Conservation (phyloP, 2,113 vertebrate species). For the Myxocyprinus asiaticus region DNA sequence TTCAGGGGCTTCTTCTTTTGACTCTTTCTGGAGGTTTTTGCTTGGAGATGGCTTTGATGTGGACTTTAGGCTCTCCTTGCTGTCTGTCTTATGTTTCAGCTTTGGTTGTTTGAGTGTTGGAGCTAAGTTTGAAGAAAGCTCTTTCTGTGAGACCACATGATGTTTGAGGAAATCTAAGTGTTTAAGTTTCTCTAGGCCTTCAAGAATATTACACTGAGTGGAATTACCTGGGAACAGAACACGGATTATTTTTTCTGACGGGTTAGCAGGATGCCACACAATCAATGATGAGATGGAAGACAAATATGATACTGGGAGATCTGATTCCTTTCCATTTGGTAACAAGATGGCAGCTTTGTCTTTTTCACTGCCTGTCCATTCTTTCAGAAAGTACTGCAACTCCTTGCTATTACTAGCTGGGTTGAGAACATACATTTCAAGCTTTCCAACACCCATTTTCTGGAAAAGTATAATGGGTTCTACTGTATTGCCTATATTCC, state of each 20-base stretch:
- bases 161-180: slow-evolving; percentile 94
- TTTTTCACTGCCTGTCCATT: slow-evolving; percentile 90
- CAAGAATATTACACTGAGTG: slow-evolving; percentile 88
- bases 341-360: slow-evolving; percentile 86
- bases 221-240: slow-evolving; percentile 97
- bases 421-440: slow-evolving; percentile 97
- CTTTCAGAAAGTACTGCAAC: slow-evolving; percentile 93
- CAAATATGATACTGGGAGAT: slow-evolving; percentile 87
- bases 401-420: slow-evolving; percentile 93
- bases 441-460: slow-evolving; percentile 96
- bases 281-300: slow-evolving; percentile 93
- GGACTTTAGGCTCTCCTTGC: slow-evolving; percentile 91
- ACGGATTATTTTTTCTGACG: slow-evolving; percentile 90
- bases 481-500: slow-evolving; percentile 81
- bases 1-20: slow-evolving; percentile 85
- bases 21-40: slow-evolving; percentile 84
- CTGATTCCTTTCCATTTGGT: slow-evolving; percentile 87
- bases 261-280: slow-evolving; percentile 96
- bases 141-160: slow-evolving; percentile 87
- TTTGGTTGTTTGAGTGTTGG: slow-evolving; percentile 86
- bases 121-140: slow-evolving; percentile 75
- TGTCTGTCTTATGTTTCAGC: slow-evolving; percentile 88
- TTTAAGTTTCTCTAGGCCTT: slow-evolving; percentile 94
- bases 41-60: slow-evolving; percentile 78
- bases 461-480: slow-evolving; percentile 94